Evolutionary conservation across 2,797 vertebrate species (phyloP).

Genomic region (Tenualosa thibaudeaui): DNA sequence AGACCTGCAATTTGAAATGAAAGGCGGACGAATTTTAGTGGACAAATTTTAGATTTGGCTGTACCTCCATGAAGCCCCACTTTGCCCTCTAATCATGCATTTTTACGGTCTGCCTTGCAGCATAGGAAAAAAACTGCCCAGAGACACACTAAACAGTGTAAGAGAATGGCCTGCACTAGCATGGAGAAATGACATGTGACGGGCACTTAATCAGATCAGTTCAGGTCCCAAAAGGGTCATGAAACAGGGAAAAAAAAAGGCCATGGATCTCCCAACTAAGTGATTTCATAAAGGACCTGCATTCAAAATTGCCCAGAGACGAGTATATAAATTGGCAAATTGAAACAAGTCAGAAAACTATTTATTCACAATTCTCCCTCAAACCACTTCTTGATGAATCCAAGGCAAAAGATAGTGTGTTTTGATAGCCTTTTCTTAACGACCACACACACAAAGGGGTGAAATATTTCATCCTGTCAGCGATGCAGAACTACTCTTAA

Average conservation of each 20-base stretch:
- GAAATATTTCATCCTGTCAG: not conserved
- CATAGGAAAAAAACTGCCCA: slow-evolving; percentile 2
- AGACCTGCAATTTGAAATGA: slow-evolving; percentile 18
- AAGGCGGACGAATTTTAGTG: not conserved
- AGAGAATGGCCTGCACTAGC: not conserved
- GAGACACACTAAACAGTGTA: not conserved
- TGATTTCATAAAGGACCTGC: not conserved
- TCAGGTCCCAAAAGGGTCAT: not conserved
- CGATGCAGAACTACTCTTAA: not conserved
- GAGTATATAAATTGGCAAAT: not conserved
- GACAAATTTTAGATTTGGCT: not conserved
- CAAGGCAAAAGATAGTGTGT: not conserved
- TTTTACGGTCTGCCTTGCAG: slow-evolving; percentile 9
- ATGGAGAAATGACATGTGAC: slow-evolving; percentile 6
- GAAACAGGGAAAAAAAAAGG: not conserved
- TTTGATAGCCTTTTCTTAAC: not conserved
- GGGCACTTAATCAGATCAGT: not conserved
- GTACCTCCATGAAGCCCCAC: slow-evolving; percentile 7
- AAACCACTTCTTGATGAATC: not conserved
- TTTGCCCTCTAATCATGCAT: slow-evolving; percentile 24
- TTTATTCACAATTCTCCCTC: not conserved
- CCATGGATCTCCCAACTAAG: not conserved
- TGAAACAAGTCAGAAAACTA: not conserved
- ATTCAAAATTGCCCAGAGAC: not conserved
- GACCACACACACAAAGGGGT: not conserved